Percentiles rank a stretch among this genome's conserved stretches.
Evolutionary conservation across 1,140 invertebrate species (phyloP).

Genomic region (Diachasma alloeum): DNA sequence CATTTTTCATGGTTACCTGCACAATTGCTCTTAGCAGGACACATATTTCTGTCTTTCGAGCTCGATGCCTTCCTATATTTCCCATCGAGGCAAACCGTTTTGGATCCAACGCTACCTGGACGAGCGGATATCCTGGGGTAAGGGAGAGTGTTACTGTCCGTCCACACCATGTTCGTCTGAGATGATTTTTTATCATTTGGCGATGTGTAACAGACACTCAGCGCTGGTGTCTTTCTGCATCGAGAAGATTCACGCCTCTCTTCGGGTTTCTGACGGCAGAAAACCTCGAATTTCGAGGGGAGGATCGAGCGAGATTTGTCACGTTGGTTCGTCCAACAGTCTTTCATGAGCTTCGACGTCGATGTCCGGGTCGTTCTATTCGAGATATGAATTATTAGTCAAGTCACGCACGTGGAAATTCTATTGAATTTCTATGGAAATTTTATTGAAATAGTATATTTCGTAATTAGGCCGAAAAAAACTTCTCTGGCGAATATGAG

Average conservation of each 20-base stretch:
- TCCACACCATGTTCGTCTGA: constrained; percentile 35
- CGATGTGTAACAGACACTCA: constrained; percentile 19
- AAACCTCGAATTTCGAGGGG: background rate
- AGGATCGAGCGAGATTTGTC: background rate
- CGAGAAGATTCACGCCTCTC: background rate
- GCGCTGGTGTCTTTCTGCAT: constrained; percentile 11
- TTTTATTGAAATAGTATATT: too few relatives aligned
- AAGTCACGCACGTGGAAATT: too few relatives aligned
- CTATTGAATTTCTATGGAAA: too few relatives aligned
- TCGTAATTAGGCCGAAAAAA: too few relatives aligned
- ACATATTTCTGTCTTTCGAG: background rate
- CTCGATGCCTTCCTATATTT: background rate
- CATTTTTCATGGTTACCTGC: background rate
- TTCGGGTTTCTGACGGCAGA: background rate
- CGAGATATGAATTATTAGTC: background rate
- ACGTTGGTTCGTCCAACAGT: constrained; percentile 6
- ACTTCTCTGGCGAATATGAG: too few relatives aligned
- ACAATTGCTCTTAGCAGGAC: background rate
- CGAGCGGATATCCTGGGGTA: constrained; percentile 2
- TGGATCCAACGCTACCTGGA: background rate
- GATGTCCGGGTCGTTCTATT: background rate
- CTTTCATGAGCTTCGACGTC: background rate
- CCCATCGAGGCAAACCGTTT: background rate
- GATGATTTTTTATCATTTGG: constrained; percentile 23
- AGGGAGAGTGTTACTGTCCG: constrained; percentile 9